Conservation (phyloP, 2,113 vertebrate species). For the Nerophis ophidion region DNA sequence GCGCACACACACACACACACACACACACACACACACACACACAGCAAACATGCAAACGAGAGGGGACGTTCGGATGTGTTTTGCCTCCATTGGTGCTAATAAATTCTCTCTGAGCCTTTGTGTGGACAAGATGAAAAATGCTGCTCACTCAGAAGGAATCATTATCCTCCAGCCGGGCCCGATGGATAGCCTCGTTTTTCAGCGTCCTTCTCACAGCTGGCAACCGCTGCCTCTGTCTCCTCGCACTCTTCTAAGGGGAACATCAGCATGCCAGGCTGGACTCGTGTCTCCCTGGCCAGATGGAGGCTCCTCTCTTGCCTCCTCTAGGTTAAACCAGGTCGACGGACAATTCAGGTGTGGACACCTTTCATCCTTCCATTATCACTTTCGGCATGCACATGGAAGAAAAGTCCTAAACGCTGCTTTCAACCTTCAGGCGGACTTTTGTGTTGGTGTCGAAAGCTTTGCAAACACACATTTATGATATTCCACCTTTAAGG, state of each 20-base stretch:
- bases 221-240: constrained; percentile 28
- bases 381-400: constrained; percentile 20
- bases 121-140: constrained; percentile 18
- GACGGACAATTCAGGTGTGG: constrained; percentile 14
- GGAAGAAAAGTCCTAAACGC: constrained; percentile 4
- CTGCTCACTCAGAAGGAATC: constrained; percentile 20
- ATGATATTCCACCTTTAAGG: constrained; percentile 3
- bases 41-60: constrained; percentile 13
- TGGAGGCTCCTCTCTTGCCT: constrained; percentile 45
- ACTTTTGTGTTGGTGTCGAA: constrained; percentile 26
- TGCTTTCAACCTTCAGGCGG: constrained; percentile 35
- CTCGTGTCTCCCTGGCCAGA: constrained; percentile 49
- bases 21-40: constrained; percentile 2
- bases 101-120: constrained; percentile 18
- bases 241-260: constrained; percentile 30
- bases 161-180: constrained; percentile 35
- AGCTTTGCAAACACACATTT: constrained; percentile 7
- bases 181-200: constrained; percentile 42
- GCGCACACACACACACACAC: constrained; percentile 10
- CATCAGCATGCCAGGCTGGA: constrained; percentile 52
- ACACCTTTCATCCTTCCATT: constrained; percentile 30
- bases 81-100: neutral
- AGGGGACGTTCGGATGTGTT: constrained; percentile 4
- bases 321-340: constrained; percentile 55
- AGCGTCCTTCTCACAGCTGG: constrained; percentile 45